Conservation (phyloP, 2,888 invertebrate species). For the Entomobrya multifasciata region DNA sequence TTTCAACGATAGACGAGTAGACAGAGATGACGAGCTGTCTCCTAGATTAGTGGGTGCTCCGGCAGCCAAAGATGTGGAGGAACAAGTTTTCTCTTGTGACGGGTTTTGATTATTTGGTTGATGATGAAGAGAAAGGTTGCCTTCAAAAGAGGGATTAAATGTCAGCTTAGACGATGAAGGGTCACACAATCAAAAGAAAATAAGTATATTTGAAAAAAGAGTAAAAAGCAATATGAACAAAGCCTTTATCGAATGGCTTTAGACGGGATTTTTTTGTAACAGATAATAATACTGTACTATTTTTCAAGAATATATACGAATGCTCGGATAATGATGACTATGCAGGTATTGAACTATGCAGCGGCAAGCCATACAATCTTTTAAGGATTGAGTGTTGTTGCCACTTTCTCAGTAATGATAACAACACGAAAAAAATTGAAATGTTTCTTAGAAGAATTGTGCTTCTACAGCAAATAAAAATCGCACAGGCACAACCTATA, state of each 20-base stretch:
- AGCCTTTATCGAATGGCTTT: not conserved
- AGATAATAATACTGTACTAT: no score
- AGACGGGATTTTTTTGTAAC: no score
- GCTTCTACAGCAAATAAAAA: no score
- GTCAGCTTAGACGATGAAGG: slow-evolving; percentile 47
- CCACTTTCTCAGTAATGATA: not conserved
- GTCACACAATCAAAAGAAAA: not conserved
- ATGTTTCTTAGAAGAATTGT: not conserved
- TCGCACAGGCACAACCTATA: no score
- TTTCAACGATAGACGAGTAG: slow-evolving; percentile 52
- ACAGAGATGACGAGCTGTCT: slow-evolving; percentile 33
- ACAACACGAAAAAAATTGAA: not conserved
- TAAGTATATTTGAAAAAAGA: not conserved
- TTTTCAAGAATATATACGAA: no score
- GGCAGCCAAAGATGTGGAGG: slow-evolving; percentile 3
- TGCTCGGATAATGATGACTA: not conserved
- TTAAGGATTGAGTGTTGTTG: not conserved
- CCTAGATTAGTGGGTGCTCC: slow-evolving; percentile 12
- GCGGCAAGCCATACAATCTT: no score
- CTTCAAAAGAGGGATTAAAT: slow-evolving; percentile 64
- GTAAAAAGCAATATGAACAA: slow-evolving; percentile 10
- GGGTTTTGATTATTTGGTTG: slow-evolving; percentile 54
- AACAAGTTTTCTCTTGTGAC: slow-evolving; percentile 38
- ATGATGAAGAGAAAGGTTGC: slow-evolving; percentile 48
- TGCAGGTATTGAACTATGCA: no score